Conservation (phyloP, 1,140 invertebrate genomes). For the Helicoverpa armigera region DNA sequence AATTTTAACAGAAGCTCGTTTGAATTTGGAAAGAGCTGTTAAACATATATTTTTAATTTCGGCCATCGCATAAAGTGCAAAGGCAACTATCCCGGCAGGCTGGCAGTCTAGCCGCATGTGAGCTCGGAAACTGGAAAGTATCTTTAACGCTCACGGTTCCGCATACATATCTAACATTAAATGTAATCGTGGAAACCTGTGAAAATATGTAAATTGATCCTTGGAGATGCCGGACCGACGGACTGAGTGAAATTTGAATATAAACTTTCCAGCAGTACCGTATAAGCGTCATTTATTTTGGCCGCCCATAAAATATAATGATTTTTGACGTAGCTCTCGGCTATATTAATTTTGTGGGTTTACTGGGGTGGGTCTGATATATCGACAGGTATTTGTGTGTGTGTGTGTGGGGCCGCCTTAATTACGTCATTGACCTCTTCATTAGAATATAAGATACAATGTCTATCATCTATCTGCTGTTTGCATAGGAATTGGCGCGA, state of each 20-base stretch:
- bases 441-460: slow-evolving; percentile 47
- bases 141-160: slow-evolving; percentile 52
- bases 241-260: slow-evolving; percentile 84
- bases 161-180: slow-evolving; percentile 61
- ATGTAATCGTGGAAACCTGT: slow-evolving; percentile 80
- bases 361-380: slow-evolving; percentile 66
- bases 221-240: slow-evolving; percentile 80
- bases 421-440: slow-evolving; percentile 51
- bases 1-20: not conserved
- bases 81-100: slow-evolving; percentile 24
- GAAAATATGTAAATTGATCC: slow-evolving; percentile 86
- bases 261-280: slow-evolving; percentile 79
- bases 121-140: slow-evolving; percentile 37
- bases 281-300: slow-evolving; percentile 85
- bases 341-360: slow-evolving; percentile 81
- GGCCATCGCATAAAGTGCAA: slow-evolving; percentile 18
- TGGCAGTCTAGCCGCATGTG: slow-evolving; percentile 18
- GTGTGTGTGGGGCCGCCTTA: slow-evolving; percentile 43
- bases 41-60: slow-evolving; percentile 20
- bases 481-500: slow-evolving; percentile 2
- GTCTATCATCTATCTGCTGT: slow-evolving; percentile 30
- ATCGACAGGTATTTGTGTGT: slow-evolving; percentile 68
- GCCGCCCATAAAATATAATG: slow-evolving; percentile 85
- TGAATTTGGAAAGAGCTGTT: slow-evolving; percentile 19
- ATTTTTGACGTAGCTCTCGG: slow-evolving; percentile 82